A percentile compares a stretch with the other conserved stretches of the same genome.
Conservation (phyloP, 2,113 vertebrate genomes). For the Amphiprion percula region DNA sequence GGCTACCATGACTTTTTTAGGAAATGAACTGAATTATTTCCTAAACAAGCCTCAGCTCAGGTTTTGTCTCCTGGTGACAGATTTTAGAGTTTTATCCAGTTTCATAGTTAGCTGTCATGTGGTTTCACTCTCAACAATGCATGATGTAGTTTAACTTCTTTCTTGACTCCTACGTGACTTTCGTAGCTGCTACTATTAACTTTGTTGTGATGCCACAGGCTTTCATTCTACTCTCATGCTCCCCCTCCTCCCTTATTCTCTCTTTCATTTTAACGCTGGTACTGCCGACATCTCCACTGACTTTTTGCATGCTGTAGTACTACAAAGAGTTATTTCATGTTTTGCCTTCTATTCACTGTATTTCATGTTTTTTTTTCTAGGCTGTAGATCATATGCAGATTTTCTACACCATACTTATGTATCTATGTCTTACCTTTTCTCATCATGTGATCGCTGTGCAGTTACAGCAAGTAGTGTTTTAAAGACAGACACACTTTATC, state of each 20-base stretch:
- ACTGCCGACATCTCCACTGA: not conserved
- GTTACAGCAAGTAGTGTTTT: not conserved
- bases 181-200: conserved; percentile 19
- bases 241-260: not conserved
- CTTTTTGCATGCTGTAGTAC: conserved; percentile 54
- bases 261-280: conserved; percentile 13
- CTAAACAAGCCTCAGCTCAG: not conserved
- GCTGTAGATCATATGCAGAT: not conserved
- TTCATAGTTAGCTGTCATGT: not conserved
- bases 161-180: conserved; percentile 60
- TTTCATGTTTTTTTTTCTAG: conserved; percentile 11
- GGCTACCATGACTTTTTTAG: not conserved
- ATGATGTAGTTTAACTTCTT: conserved; percentile 54
- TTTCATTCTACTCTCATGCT: conserved; percentile 20
- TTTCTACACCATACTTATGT: not conserved
- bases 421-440: not conserved
- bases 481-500: not conserved
- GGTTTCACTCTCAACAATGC: conserved; percentile 11
- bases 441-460: not conserved
- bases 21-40: not conserved
- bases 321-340: conserved; percentile 37
- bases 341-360: conserved; percentile 25
- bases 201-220: conserved; percentile 45
- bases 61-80: conserved; percentile 34
- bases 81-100: conserved; percentile 1